Evolutionary conservation across 2,888 invertebrate species (phyloP), one percentile per base, ranked within the genome.

Genomic region (Lacanobia wlatinum): DNA sequence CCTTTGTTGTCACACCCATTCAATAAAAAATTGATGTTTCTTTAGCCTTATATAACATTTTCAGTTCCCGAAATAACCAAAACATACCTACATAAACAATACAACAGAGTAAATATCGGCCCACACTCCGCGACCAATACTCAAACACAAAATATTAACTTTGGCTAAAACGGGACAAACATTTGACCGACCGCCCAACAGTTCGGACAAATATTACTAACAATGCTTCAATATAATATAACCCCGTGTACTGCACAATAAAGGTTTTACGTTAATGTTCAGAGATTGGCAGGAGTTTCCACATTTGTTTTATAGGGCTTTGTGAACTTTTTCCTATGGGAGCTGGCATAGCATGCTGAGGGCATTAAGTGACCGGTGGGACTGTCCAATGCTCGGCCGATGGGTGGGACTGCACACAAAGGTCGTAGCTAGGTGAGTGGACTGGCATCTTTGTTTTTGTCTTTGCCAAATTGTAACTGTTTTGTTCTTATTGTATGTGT

Each of bases 141-240:
- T 46, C 71, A 71, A 76, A 76, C 64, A 76, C 52, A 46, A 46
- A 76, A 76, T 71, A 65, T 52, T 65, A 76, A 62, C 71, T 65
- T 71, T 65, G 38, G 61, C 38, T 50, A 56, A 56, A 76, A 52
- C 55, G 12, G 46, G 38, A 61, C 56, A 61, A 65, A 76, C 46
- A 76, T 75, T 75, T 70, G 63, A 60, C n/a, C 59, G 34, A 55
- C 16, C 34, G 23, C 50, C 28, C 76, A 76, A 70, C 60, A 70
- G 38, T 70, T 56, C 56, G 38, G 12, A 46, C 60, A 64, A 75
- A 70, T 34, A 61, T 70, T n/a, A 12, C 10, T 12, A 59, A 46
- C 43, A 50, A 55, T 43, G 21, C 53, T 34, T 67, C 53, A 18
- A 73, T 67, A 53, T 53, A 52, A 59, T 58, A 46, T 72, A 12